phyloP scores from a whole-genome alignment of 2,888 invertebrate genomes.

The Penaeus monodon region DNA sequence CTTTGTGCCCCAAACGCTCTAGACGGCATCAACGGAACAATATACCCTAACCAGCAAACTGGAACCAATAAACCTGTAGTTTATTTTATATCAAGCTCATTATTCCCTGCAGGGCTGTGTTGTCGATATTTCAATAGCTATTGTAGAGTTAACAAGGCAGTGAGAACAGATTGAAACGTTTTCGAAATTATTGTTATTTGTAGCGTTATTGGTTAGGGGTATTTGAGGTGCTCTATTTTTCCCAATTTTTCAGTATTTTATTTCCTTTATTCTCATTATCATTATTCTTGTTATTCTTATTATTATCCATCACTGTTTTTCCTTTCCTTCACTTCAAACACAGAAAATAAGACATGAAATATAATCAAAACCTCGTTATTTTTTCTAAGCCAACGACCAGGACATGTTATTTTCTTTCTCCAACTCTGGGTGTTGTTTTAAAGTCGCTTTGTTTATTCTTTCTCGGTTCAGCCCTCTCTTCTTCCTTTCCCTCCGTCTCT shows the following conservation, averaged over 20 bases:
- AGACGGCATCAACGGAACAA: too few species aligned
- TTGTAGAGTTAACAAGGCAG: slow-evolving; percentile 17
- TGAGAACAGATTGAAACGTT: slow-evolving; percentile 17
- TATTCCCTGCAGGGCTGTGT: slow-evolving; percentile 8
- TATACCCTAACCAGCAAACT: neutral
- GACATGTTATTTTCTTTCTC: too few species aligned
- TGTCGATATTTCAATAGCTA: slow-evolving; percentile 19
- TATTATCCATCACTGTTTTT: too few species aligned
- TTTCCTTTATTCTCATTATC: neutral
- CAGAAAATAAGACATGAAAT: too few species aligned
- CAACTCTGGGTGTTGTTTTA: neutral
- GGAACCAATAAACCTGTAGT: neutral
- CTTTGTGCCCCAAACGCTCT: too few species aligned
- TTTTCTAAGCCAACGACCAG: too few species aligned
- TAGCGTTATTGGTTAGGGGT: neutral
- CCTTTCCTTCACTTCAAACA: neutral
- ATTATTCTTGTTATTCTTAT: neutral
- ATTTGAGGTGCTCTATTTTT: neutral
- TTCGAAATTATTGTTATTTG: slow-evolving; percentile 15
- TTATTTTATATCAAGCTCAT: slow-evolving; percentile 14
- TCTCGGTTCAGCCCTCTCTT: neutral
- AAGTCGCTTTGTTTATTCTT: neutral
- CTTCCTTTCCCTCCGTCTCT: neutral
- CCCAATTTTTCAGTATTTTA: neutral
- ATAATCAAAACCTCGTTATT: too few species aligned